Percentiles rank a stretch among this genome's conserved stretches.
phyloP scores from a whole-genome alignment of 1,140 invertebrate genomes.

The Trichoplusia ni region DNA sequence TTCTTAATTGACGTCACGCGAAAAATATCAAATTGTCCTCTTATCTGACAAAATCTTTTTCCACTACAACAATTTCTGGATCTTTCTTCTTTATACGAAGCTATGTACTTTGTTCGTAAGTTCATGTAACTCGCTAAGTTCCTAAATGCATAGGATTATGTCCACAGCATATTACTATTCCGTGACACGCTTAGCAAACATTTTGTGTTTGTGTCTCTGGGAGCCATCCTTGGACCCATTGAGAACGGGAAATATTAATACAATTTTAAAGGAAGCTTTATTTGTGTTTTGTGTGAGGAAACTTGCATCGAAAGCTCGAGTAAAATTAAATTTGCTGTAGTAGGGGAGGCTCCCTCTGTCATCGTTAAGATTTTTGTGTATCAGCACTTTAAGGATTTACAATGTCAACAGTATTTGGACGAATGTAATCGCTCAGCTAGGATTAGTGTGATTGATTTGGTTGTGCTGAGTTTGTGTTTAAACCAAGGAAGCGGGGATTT shows the following conservation, averaged over 20 bases:
- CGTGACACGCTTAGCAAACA: neutral
- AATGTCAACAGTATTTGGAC: conserved; percentile 20
- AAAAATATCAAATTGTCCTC: too few relatives aligned
- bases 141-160: neutral
- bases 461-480: neutral
- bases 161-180: neutral
- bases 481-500: too few relatives aligned
- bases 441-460: neutral
- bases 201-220: neutral
- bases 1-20: too few relatives aligned
- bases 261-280: neutral
- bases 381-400: conserved; percentile 32
- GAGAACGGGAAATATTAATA: neutral
- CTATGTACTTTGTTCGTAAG: too few relatives aligned
- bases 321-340: conserved; percentile 28
- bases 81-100: too few relatives aligned
- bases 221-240: neutral
- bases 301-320: conserved; percentile 4
- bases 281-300: conserved; percentile 6
- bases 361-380: conserved; percentile 29
- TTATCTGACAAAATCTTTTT: too few relatives aligned
- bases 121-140: neutral
- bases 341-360: conserved; percentile 22
- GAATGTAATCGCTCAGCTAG: conserved; percentile 5
- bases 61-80: too few relatives aligned